Evolutionary conservation across 2,797 vertebrate genomes (phyloP), one percentile per base, ranked within the genome.

Genomic region (Sebastes hubbsi): DNA sequence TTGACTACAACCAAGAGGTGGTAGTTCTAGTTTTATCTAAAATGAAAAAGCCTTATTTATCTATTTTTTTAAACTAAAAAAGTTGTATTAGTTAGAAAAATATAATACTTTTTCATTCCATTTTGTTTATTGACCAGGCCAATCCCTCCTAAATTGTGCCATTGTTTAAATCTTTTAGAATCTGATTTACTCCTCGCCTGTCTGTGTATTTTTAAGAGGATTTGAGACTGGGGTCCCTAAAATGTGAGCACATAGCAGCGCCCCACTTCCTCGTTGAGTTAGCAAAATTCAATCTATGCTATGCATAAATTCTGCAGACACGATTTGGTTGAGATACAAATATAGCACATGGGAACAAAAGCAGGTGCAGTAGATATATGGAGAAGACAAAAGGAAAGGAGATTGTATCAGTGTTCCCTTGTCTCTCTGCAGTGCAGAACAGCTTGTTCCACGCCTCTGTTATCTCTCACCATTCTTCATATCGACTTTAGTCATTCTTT

Each of bases 381-480:
- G 62, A 62, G 62, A 65, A 68, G 25, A 79, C 61, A 75, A 81
- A 71, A 75, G 49, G 54, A 42, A 18, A 82, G n/a, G 29, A 82
- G 84, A 91, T 91, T 34, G 42, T 80, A 89, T 92, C 86, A 11
- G 68, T 70, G 34, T 73, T 42, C 56, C 13, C 16, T 49, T 72
- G 82, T 89, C 72, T 76, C 75, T 62, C 34, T 25, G 32, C 80
- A 2, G 70, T 18, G 42, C 72, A 34, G 59, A 82, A 81, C 84
- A 84, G 87, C 82, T 82, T 83, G 76, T 85, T 84, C 76, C 58
- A 64, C 13, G 36, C 78, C 73, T 83, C 65, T 63, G 25, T 89
- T 89, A 91, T 92, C 88, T 75, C 75, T 68, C 77, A 25, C 68
- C 69, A 78, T 91, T 70, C 70, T 60, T 87, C 72, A 85, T 78